Evolutionary conservation across 2,113 vertebrate species (phyloP), one percentile per base, ranked within the genome.

Genomic region (Periophthalmodon schlosseri): DNA sequence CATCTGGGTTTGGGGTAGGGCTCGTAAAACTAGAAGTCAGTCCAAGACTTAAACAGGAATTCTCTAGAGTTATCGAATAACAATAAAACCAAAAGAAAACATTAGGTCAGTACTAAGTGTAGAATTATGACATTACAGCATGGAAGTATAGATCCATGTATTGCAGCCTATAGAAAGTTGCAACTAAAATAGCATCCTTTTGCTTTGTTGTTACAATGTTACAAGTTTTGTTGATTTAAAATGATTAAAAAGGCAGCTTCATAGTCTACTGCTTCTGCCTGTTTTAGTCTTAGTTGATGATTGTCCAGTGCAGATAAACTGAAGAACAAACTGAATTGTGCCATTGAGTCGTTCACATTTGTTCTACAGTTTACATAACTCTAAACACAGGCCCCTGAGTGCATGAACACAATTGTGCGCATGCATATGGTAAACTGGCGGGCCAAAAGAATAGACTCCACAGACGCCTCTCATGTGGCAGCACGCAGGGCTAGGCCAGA

Each of bases 401-500:
- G 4, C 13, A 15, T 13, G 3, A 49, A 49, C 49, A 50, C 16
- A 18, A 4, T 5, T 50, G 4, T 50, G 15, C 1, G 16, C 15
- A 39, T 44, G 9, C 39, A 44, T 44, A 16, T 52, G 15, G 16
- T 20, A 20, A n/a, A 23, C 21, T 58, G 11, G 57, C 28, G 23
- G 54, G 23, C 56, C 23, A 23, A 58, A 58, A 24, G 52, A 49
- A 16, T 4, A 49, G 47, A 16, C 20, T 56, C 0, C 47, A 54
- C 23, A 58, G 56, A 68, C 9, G 18, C 57, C 15, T n/a, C 36
- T 47, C 54, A 58, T 24, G 50, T 33, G 23, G 47, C 52, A 75
- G 20, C 72, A 67, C 16, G 72, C 54, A 56, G 54, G 15, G 20
- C 56, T 16, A 65, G 39, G 65, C 65, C 65, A 23, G 12, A 46